Evolutionary conservation across 1,140 invertebrate species (phyloP), one percentile per base, ranked within the genome.

Genomic region (Cydia fagiglandana): DNA sequence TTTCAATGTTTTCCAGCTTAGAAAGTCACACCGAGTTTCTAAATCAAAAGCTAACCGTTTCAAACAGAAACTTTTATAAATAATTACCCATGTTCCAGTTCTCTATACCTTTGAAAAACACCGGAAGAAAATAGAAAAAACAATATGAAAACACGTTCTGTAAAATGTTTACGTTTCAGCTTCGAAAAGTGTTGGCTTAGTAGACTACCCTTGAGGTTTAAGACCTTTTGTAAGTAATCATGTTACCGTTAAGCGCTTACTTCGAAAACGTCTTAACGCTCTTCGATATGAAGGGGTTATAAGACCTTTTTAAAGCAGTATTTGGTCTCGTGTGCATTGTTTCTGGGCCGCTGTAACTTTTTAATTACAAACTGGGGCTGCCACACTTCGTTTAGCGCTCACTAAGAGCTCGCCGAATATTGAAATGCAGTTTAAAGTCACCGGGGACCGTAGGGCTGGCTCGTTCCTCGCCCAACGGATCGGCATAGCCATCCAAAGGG

Each of bases 321-420:
- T n/a, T 12, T 61, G 17, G 56, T 24, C 15, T 6, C 50, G 15
- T 7, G 50, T 50, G 13, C 47, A 61, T 61, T 24, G 56, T 61
- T 61, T 61, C 7, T 12, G 56, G 9, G 53, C 53, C 7, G 12
- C 56, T 24, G 56, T 61, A 61, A 61, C 4, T 61, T 61, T 56
- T 61, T 61, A 61, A 61, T 61, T 61, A 61, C 20, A 61, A 61
- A 24, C 56, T 17, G 56, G 56, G 5, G 53, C 15, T n/a, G 56
- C 20, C 9, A 61, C 56, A 61, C 20, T 24, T 20, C 9, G 20
- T 61, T 61, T 24, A 61, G 4, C 15, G 53, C 53, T 56, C 53
- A 56, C 20, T 56, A 56, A 56, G 53, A 47, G 50, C 50, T 61
- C n/a, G 20, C 17, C 17, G 56, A 20, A 61, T 61, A 53, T n/a